A percentile compares a stretch with the other conserved stretches of the same genome.
phyloP scores from a whole-genome alignment of 2,888 invertebrate species.

The Leptinotarsa haldemani region DNA sequence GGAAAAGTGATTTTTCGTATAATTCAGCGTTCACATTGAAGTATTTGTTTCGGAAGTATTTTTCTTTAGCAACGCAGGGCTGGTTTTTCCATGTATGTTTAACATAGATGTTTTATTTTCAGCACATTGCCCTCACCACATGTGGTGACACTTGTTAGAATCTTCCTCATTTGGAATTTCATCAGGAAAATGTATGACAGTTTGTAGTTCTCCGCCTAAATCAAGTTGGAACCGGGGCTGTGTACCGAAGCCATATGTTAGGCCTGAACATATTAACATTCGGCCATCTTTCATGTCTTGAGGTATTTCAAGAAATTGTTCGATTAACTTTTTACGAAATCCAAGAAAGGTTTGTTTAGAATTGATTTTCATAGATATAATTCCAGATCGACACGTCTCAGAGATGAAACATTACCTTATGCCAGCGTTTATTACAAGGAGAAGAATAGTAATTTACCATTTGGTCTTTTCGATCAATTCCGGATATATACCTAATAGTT shows the following conservation, averaged over 20 bases:
- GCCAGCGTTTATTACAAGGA: slow-evolving; percentile 38
- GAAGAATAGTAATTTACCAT: slow-evolving; percentile 19
- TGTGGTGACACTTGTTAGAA: slow-evolving; percentile 20
- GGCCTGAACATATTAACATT: slow-evolving; percentile 18
- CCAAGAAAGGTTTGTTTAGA: slow-evolving; percentile 14
- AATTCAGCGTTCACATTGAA: too few species aligned
- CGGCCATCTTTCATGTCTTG: slow-evolving; percentile 21
- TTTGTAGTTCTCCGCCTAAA: slow-evolving; percentile 8
- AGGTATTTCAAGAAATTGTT: slow-evolving; percentile 19
- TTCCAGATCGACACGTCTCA: slow-evolving; percentile 26
- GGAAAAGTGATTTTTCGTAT: too few species aligned
- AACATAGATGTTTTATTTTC: slow-evolving; percentile 27
- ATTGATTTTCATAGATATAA: slow-evolving; percentile 27
- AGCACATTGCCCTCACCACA: slow-evolving; percentile 20
- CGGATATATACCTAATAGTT: slow-evolving; percentile 45
- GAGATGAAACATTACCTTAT: slow-evolving; percentile 37
- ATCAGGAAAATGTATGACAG: slow-evolving; percentile 22
- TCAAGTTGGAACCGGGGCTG: slow-evolving; percentile 16
- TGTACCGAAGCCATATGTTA: slow-evolving; percentile 21
- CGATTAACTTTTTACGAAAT: slow-evolving; percentile 2
- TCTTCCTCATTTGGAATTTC: slow-evolving; percentile 21
- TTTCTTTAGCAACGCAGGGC: too few species aligned
- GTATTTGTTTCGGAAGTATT: too few species aligned
- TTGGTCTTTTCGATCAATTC: slow-evolving; percentile 41
- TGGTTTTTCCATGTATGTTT: slow-evolving; percentile 21